Base-by-base conservation (phyloP, 1,140 invertebrate species). In the Papilio dardanus region DNA sequence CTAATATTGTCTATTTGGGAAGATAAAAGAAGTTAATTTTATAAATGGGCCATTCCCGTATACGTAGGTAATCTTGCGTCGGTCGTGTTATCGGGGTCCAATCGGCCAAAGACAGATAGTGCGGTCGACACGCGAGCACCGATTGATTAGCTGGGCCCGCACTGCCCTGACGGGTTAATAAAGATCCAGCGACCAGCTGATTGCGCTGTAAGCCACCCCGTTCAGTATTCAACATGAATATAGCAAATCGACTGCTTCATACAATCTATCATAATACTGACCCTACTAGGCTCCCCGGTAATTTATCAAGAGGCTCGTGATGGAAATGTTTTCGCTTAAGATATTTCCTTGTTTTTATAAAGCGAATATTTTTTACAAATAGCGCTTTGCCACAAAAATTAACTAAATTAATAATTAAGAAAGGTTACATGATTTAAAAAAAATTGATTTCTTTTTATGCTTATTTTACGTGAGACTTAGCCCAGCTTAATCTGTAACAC, bases 111-210 rank as follows among this genome's bases (percentile, higher is more conserved):
- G 91, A 91, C 86, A 91, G 89, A 92, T 91, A 91, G 89, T 81
- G 84, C 78, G 88, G 89, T 87, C 83, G 86, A 88, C 91, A 91
- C 89, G 89, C 90, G 87, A 91, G 85, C 89, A 76, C 78, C 90
- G 90, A 92, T 92, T 92, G 91, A 92, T 92, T 92, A 91, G 88
- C 83, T 81, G 80, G 79, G 85, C 86, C 89, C 87, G 86, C 86
- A 88, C 80, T 85, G 77, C 83, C 83, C 88, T 88, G 88, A 88
- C 87, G 88, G 84, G 88, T 89, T 91, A 92, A 92, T 91, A 91
- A 88, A 90, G 84, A 83, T 85, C 79, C 83, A 85, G 83, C 82
- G 83, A 85, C 83, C 81, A 87, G 84, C 88, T 89, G 88, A 92
- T 92, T 92, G 88, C 87, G 86, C 88, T 83, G 88, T 91, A 87